Evolutionary conservation across 2,113 vertebrate species (phyloP).

Genomic region (Antechinus flavipes): DNA sequence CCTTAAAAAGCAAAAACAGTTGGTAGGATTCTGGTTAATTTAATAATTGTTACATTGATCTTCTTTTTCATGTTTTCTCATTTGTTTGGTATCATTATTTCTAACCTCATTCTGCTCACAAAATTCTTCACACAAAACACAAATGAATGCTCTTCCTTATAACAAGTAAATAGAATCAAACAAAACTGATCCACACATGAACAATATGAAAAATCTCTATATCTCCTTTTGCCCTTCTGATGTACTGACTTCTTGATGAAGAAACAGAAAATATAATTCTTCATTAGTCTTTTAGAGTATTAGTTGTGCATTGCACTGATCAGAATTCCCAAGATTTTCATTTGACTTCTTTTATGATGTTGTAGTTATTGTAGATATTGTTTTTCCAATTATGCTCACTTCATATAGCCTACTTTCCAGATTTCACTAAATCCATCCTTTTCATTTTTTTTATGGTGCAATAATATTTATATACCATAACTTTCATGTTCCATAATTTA

Average conservation of each 20-base stretch:
- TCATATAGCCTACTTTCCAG: background rate
- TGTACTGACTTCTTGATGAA: background rate
- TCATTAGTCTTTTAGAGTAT: background rate
- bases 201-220: background rate
- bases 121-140: background rate
- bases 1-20: no score
- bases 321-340: background rate
- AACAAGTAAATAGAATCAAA: background rate
- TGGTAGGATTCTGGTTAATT: background rate
- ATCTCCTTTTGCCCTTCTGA: background rate
- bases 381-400: background rate
- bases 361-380: background rate
- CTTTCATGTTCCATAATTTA: background rate
- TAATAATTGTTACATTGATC: background rate
- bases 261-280: background rate
- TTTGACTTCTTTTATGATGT: background rate
- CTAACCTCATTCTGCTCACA: background rate
- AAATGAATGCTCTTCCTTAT: background rate
- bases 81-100: background rate
- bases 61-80: background rate
- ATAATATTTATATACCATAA: background rate
- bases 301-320: background rate
- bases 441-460: background rate
- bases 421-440: background rate
- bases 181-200: background rate